Conservation (phyloP, 2,888 invertebrate species). For the Tetanocera ferruginea region DNA sequence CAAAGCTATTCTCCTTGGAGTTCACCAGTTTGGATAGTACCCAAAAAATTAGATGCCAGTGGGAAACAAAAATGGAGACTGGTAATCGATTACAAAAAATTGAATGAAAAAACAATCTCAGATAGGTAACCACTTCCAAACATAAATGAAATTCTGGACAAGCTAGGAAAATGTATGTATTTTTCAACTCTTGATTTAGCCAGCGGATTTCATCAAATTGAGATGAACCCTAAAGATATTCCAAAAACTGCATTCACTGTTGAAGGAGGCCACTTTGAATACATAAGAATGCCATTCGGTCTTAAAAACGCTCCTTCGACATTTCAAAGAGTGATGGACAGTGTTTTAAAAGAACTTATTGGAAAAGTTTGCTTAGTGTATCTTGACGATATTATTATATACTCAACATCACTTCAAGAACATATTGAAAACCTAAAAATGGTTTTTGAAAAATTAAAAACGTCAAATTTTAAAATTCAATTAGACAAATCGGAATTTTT, state of each 20-base stretch:
- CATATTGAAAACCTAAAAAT: slow-evolving; percentile 47
- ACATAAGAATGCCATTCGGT: slow-evolving; percentile 47
- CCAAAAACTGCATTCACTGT: slow-evolving; percentile 46
- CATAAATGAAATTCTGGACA: slow-evolving; percentile 38
- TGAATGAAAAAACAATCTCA: slow-evolving; percentile 38
- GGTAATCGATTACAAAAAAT: slow-evolving; percentile 40
- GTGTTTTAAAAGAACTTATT: slow-evolving; percentile 39
- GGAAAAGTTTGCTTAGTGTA: slow-evolving; percentile 45
- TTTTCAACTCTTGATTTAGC: slow-evolving; percentile 43
- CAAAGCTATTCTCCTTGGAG: slow-evolving; percentile 33
- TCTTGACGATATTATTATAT: slow-evolving; percentile 39
- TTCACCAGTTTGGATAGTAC: slow-evolving; percentile 36
- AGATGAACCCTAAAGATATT: slow-evolving; percentile 40
- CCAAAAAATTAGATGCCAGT: slow-evolving; percentile 27
- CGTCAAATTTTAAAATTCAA: slow-evolving; percentile 48
- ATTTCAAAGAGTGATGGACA: slow-evolving; percentile 48
- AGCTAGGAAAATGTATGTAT: slow-evolving; percentile 34
- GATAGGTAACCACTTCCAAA: slow-evolving; percentile 39
- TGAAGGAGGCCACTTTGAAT: slow-evolving; percentile 45
- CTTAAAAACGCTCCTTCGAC: slow-evolving; percentile 50
- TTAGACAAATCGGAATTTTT: slow-evolving; percentile 56
- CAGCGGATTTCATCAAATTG: slow-evolving; percentile 49
- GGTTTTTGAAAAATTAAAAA: slow-evolving; percentile 49
- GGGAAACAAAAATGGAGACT: slow-evolving; percentile 38
- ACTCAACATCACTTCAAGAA: too few species aligned